Evolutionary conservation across 1,140 invertebrate species (phyloP), one percentile per base, ranked within the genome.

Genomic region (Polypedilum vanderplanki): DNA sequence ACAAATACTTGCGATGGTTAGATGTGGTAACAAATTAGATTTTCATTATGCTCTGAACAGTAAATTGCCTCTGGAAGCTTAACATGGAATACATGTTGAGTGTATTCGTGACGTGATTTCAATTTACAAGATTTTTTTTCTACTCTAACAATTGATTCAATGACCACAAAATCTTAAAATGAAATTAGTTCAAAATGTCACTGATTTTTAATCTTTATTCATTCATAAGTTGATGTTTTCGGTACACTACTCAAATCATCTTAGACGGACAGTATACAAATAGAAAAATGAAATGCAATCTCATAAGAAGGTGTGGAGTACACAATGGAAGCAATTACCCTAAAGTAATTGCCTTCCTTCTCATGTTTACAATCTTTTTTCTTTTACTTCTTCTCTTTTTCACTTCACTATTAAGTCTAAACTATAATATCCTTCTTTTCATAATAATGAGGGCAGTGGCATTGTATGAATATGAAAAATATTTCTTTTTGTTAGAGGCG

Each of bases 241-340:
- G 65, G 65, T 70, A n/a, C 65, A 70, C 20, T 57, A n/a, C 46
- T 15, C 46, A 57, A 12, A 57, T 57, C n/a, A 46, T 12, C 41
- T 46, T 46, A 9, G 15, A 46, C 41, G 12, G 12, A 1, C 4
- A 57, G 12, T 12, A 57, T 57, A n/a, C 46, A n/a, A 57, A 57
- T n/a, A 57, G n/a, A 57, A 12, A 57, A 12, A 57, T 57, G 46
- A 57, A 57, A 10, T 9, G 65, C 17, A 22, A 18, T 20, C 4
- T 70, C 17, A 9, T 5, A 70, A 70, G n/a, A 70, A 70, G 65
- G 17, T 22, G 17, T 18, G 5, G 24, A 7, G 10, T 70, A 17
- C 5, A 70, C 46, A 57, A 57, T 57, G 46, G 46, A 70, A 70
- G 65, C 17, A 70, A 70, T 70, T 70, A 70, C 65, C 17, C 15